A percentile compares a stretch with the other conserved stretches of the same genome.
Conservation (phyloP, 2,113 vertebrate genomes). For the Colius striatus region DNA sequence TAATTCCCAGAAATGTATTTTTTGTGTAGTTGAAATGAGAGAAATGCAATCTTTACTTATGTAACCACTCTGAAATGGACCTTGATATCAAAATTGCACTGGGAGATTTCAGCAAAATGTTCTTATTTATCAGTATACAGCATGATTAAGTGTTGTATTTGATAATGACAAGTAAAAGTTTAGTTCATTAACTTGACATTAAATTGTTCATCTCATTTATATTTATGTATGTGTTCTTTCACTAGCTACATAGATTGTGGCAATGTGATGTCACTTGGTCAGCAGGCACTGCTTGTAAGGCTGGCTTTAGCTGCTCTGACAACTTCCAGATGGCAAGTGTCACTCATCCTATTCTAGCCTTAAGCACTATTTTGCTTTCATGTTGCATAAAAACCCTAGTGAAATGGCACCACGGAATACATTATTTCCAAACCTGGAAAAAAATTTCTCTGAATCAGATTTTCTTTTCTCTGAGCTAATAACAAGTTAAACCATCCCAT, state of each 20-base stretch:
- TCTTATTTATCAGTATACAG: neutral
- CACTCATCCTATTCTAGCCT: neutral
- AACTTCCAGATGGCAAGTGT: neutral
- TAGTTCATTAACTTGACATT: neutral
- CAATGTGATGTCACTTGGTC: neutral
- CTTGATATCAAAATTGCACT: neutral
- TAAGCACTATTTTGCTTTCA: neutral
- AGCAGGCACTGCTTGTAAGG: neutral
- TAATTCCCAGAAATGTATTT: neutral
- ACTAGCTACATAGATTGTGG: neutral
- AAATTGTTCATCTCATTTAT: neutral
- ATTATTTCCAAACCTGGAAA: neutral
- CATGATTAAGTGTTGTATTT: neutral
- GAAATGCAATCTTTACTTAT: neutral
- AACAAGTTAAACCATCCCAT: neutral
- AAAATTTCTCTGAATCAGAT: neutral
- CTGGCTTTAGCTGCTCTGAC: neutral
- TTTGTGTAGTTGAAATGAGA: neutral
- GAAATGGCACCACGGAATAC: neutral
- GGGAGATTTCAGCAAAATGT: neutral
- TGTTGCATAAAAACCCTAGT: neutral
- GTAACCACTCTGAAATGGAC: neutral
- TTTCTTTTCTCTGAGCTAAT: neutral
- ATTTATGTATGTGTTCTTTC: neutral
- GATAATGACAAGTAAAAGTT: neutral